Evolutionary conservation across 1,140 invertebrate species (phyloP).

Genomic region (Telenomus remus): DNA sequence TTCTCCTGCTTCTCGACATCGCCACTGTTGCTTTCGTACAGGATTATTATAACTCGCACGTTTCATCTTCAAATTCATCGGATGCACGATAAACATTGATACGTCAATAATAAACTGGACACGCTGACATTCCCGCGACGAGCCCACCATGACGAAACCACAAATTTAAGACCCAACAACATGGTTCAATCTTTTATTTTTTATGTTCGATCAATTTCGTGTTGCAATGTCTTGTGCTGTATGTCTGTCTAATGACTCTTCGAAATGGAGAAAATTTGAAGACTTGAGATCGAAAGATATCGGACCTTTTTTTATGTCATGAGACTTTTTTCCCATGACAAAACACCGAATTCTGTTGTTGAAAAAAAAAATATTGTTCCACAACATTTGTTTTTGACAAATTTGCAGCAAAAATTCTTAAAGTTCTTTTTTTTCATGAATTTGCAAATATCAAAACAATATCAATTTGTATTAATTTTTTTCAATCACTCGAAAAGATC

Average conservation of each 20-base stretch:
- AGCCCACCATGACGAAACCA: slow-evolving; percentile 56
- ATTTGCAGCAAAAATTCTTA: no score
- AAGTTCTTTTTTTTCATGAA: no score
- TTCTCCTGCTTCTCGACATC: slow-evolving; percentile 65
- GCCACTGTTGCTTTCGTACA: slow-evolving; percentile 61
- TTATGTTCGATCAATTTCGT: slow-evolving; percentile 26
- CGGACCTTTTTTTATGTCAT: no score
- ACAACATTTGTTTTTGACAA: no score
- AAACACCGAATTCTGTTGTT: no score
- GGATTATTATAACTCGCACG: slow-evolving; percentile 61
- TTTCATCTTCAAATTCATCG: slow-evolving; percentile 60
- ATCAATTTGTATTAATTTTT: no score
- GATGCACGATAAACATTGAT: slow-evolving; percentile 59
- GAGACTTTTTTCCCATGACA: no score
- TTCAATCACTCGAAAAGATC: no score
- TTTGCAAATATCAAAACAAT: no score
- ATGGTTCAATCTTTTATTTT: slow-evolving; percentile 12
- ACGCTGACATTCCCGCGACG: slow-evolving; percentile 36
- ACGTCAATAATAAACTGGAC: slow-evolving; percentile 56
- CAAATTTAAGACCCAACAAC: slow-evolving; percentile 34
- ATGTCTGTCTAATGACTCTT: slow-evolving; percentile 44
- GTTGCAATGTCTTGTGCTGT: slow-evolving; percentile 17
- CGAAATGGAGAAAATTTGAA: slow-evolving; percentile 27
- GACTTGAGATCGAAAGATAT: slow-evolving; percentile 5
- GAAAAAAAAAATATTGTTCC: no score